These are phyloP conservation scores for Rhincodon typus DNA, from an alignment of 2,797 vertebrate species.

Conservation along the genomic window DNA sequence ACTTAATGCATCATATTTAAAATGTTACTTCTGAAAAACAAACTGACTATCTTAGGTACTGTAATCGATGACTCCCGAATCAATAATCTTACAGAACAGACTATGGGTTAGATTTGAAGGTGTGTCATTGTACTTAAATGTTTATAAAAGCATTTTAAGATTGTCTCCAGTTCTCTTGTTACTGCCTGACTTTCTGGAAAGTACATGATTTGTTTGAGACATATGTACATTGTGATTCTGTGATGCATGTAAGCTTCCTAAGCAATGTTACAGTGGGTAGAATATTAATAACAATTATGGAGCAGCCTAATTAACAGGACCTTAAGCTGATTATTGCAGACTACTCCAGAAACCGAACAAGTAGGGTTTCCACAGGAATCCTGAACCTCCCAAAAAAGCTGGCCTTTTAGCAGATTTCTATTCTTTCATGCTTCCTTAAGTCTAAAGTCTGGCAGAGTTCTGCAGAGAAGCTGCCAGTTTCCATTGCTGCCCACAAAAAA, in stretches of 20 bases:
- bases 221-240: neutral
- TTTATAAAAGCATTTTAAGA: no score
- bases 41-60: no score
- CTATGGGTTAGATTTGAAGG: no score
- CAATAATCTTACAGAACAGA: no score
- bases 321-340: neutral
- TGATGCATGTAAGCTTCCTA: neutral
- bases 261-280: neutral
- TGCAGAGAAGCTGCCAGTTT: neutral
- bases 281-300: neutral
- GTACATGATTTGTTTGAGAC: neutral
- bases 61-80: no score
- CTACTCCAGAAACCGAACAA: neutral
- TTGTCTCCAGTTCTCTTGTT: no score
- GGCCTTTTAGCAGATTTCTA: neutral
- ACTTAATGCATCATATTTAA: no score
- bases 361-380: neutral
- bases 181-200: no score
- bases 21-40: no score
- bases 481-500: neutral
- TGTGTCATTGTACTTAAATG: no score
- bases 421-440: neutral
- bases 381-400: neutral
- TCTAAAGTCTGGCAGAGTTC: neutral
- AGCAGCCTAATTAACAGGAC: neutral